Evolutionary conservation across 2,113 vertebrate genomes (phyloP).

Genomic region (Pithys albifrons): DNA sequence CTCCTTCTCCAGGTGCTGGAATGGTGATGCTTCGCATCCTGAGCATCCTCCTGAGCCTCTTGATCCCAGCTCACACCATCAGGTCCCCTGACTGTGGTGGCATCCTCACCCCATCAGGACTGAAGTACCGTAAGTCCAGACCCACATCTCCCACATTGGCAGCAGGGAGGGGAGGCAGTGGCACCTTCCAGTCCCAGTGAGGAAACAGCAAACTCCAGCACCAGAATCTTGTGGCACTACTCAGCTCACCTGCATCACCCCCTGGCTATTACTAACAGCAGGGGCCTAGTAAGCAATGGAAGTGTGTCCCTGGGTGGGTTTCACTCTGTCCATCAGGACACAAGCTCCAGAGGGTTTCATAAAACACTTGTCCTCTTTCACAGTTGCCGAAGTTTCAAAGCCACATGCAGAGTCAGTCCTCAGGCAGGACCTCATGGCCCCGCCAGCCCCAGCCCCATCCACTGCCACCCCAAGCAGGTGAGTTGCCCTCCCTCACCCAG

Average conservation of each 20-base stretch:
- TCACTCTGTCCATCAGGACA: not conserved
- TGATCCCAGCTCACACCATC: not conserved
- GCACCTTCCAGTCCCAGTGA: rapidly evolving
- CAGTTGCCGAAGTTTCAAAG: slow-evolving; percentile 58
- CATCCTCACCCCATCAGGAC: slow-evolving; percentile 12
- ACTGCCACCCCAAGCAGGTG: not conserved
- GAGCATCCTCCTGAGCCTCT: slow-evolving; percentile 25
- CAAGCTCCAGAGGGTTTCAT: not conserved
- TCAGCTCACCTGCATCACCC: not conserved
- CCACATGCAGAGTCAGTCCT: not conserved
- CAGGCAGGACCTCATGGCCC: not conserved
- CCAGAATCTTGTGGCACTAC: rapidly evolving
- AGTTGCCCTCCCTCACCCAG: not conserved
- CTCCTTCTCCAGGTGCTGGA: not conserved
- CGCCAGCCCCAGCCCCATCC: not conserved
- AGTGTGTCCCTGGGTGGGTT: rapidly evolving
- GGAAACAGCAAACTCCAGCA: rapidly evolving
- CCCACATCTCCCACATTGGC: rapidly evolving
- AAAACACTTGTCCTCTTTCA: not conserved
- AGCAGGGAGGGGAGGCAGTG: not conserved
- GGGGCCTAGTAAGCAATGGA: rapidly evolving
- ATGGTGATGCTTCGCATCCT: not conserved
- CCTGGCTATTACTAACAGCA: not conserved
- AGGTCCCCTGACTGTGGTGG: not conserved
- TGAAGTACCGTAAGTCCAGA: slow-evolving; percentile 35